A percentile compares a stretch with the other conserved stretches of the same genome.
These are phyloP conservation scores for Cygnus olor DNA, from an alignment of 2,797 vertebrate species.

Conservation along the genomic window DNA sequence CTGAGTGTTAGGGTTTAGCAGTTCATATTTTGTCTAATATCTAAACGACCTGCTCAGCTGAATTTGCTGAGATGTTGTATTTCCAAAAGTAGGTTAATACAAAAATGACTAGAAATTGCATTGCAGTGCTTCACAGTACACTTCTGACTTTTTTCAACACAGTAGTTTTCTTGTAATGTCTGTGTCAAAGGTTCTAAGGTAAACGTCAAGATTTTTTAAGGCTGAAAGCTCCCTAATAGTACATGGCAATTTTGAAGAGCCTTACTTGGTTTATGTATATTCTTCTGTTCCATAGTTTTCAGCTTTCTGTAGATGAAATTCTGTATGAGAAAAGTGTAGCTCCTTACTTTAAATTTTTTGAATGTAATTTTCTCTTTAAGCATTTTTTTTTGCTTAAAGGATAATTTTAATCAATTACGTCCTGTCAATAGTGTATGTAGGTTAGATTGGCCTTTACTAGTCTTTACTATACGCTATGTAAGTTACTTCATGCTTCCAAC, in stretches of 20 bases:
- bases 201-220: background rate
- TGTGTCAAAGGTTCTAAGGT: background rate
- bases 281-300: background rate
- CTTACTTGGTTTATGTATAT: background rate
- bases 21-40: slow-evolving; percentile 28
- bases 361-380: background rate
- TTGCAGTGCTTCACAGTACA: background rate
- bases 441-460: background rate
- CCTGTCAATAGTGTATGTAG: background rate
- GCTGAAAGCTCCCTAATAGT: background rate
- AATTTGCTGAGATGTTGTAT: background rate
- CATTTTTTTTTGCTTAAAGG: background rate
- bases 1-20: slow-evolving; percentile 59
- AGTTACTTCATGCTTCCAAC: background rate
- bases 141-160: background rate
- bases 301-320: background rate
- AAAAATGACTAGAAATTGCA: background rate
- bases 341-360: background rate
- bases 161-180: background rate
- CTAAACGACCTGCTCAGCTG: background rate
- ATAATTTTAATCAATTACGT: background rate
- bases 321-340: background rate
- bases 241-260: background rate
- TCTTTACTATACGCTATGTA: background rate
- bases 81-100: background rate